Evolutionary conservation across 2,797 vertebrate species (phyloP).

Genomic region (Acipenser oxyrinchus): DNA sequence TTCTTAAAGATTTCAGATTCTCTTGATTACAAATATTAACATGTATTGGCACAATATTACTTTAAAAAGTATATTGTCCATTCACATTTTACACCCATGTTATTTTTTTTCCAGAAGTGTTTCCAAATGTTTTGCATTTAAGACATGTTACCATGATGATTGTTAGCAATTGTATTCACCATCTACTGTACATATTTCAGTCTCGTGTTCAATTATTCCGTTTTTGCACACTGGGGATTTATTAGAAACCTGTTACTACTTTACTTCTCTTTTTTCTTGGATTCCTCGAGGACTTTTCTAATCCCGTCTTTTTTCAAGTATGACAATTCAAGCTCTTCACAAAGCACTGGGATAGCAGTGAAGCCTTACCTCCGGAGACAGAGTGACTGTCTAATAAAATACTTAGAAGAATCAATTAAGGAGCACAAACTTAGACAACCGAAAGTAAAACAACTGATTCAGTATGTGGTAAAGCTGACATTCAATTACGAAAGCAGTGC

Average conservation of each 20-base stretch:
- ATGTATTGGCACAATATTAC: too few species aligned
- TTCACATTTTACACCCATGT: too few species aligned
- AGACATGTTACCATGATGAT: too few species aligned
- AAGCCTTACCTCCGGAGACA: constrained; percentile 15
- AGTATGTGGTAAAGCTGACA: constrained; percentile 6
- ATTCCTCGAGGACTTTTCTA: constrained; percentile 13
- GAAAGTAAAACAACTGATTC: background rate
- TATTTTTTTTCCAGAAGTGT: too few species aligned
- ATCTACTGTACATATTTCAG: too few species aligned
- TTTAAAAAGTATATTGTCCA: too few species aligned
- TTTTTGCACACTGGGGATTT: constrained; percentile 2
- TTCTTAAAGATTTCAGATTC: too few species aligned
- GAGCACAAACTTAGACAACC: background rate
- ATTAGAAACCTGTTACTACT: constrained; percentile 1
- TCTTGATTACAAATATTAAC: too few species aligned
- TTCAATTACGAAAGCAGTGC: background rate
- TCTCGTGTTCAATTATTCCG: background rate
- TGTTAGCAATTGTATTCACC: too few species aligned
- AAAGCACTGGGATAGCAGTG: background rate
- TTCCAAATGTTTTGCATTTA: too few species aligned
- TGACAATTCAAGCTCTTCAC: constrained; percentile 6
- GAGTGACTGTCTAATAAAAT: constrained; percentile 9
- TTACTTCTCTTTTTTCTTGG: background rate
- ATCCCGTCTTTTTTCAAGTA: constrained; percentile 10
- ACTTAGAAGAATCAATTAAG: constrained; percentile 19